A percentile compares a stretch with the other conserved stretches of the same genome.
Evolutionary conservation across 2,888 invertebrate species (phyloP).

Genomic region (Noctua comes): DNA sequence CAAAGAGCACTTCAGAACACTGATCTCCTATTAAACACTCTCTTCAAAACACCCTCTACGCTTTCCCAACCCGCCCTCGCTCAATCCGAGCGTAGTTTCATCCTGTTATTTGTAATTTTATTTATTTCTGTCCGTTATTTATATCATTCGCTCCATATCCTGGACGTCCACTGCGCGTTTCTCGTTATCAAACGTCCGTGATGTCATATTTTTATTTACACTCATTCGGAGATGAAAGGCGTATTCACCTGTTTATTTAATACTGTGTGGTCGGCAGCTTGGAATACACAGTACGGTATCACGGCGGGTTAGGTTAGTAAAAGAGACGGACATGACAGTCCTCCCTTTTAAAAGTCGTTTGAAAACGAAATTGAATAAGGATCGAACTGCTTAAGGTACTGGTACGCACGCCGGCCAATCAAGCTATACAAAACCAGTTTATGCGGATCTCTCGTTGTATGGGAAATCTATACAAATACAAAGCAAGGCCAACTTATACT

Average conservation of each 20-base stretch:
- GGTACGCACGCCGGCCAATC: too few relatives aligned
- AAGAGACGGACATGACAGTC: background rate
- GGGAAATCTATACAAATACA: too few relatives aligned
- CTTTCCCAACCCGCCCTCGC: constrained; percentile 37
- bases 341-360: background rate
- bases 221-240: constrained; percentile 30
- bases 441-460: too few relatives aligned
- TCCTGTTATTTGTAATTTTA: constrained; percentile 62
- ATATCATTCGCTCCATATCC: constrained; percentile 45
- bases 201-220: constrained; percentile 50
- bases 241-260: constrained; percentile 21
- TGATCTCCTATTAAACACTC: constrained; percentile 4
- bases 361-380: background rate
- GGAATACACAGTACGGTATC: constrained; percentile 2
- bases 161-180: constrained; percentile 6
- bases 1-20: constrained; percentile 14
- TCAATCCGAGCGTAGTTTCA: constrained; percentile 46
- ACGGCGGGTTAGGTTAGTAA: background rate
- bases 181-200: constrained; percentile 35
- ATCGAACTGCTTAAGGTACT: background rate
- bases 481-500: too few relatives aligned
- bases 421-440: too few relatives aligned
- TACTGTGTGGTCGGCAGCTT: constrained; percentile 16
- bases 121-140: constrained; percentile 65
- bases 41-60: background rate